Evolutionary conservation across 37 sponge, comb jelly and placozoan species (phyloP).

Genomic region (Tethya wilhelma): DNA sequence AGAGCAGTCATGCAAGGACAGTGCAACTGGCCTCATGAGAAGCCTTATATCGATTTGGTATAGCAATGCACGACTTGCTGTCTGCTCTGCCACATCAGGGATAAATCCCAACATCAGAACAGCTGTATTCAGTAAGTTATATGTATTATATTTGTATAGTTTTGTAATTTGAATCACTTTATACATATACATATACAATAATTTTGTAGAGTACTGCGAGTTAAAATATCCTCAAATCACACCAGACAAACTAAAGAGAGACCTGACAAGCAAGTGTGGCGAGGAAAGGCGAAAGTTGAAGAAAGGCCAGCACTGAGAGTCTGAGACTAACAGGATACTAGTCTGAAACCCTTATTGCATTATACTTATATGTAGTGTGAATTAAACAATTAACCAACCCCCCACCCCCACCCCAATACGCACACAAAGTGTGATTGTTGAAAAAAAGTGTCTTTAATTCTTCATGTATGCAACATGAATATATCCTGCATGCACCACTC

Average conservation of each 20-base stretch:
- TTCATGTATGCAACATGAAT: neutral
- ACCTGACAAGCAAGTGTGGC: slow-evolving; percentile 40
- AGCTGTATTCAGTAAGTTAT: neutral
- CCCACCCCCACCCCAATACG: too few species aligned
- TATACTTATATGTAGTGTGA: too few species aligned
- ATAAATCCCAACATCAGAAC: slow-evolving; percentile 26
- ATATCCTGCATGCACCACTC: too few species aligned
- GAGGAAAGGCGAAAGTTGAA: slow-evolving; percentile 47
- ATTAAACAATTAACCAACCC: too few species aligned
- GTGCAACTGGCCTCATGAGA: slow-evolving; percentile 44
- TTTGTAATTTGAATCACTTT: too few species aligned
- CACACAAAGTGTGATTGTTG: too few species aligned
- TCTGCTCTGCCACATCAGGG: slow-evolving; percentile 41
- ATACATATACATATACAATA: too few species aligned
- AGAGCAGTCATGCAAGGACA: slow-evolving; percentile 34
- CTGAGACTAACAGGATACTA: too few species aligned
- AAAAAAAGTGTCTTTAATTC: too few species aligned
- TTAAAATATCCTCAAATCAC: neutral
- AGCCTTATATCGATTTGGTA: slow-evolving; percentile 46
- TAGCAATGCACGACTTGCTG: slow-evolving; percentile 14
- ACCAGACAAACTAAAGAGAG: slow-evolving; percentile 29
- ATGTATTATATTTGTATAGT: too few species aligned
- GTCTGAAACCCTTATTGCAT: too few species aligned
- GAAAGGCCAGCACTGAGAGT: too few species aligned
- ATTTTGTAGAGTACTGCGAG: neutral